These are phyloP conservation scores for Pollenia amentaria DNA, from an alignment of 2,888 invertebrate species.

Conservation along the genomic window DNA sequence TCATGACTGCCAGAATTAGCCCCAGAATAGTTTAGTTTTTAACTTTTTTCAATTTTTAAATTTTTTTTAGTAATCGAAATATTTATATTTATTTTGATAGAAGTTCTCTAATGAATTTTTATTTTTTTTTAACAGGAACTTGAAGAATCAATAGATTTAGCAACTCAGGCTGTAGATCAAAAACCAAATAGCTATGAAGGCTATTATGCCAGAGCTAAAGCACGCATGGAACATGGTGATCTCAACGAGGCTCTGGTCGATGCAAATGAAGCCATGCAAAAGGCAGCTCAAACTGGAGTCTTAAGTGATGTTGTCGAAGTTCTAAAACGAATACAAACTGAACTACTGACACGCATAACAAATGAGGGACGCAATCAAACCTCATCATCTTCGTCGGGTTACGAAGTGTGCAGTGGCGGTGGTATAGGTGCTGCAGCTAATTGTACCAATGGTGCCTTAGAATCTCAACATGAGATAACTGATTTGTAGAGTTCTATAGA, in stretches of 20 bases:
- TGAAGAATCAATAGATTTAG: slow-evolving; percentile 94
- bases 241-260: slow-evolving; percentile 92
- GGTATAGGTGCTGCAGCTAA: slow-evolving; percentile 52
- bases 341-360: slow-evolving; percentile 81
- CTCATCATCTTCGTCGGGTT: slow-evolving; percentile 69
- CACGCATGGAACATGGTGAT: slow-evolving; percentile 91
- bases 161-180: slow-evolving; percentile 92
- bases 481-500: slow-evolving; percentile 79
- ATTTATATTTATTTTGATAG: background rate
- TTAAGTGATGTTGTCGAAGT: slow-evolving; percentile 82
- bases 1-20: too few species aligned
- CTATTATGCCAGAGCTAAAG: slow-evolving; percentile 95
- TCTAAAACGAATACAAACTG: slow-evolving; percentile 82
- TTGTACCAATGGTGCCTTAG: slow-evolving; percentile 66
- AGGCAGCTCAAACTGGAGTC: slow-evolving; percentile 82
- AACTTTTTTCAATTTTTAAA: background rate
- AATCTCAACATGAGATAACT: slow-evolving; percentile 83
- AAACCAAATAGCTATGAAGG: slow-evolving; percentile 96
- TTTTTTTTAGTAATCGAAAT: too few species aligned
- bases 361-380: slow-evolving; percentile 74
- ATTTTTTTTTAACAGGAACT: slow-evolving; percentile 87
- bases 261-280: slow-evolving; percentile 89
- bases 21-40: too few species aligned
- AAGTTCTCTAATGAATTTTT: background rate
- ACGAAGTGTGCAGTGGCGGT: slow-evolving; percentile 72